Evolutionary conservation across 2,797 vertebrate species (phyloP).

Genomic region (Liasis olivaceus): DNA sequence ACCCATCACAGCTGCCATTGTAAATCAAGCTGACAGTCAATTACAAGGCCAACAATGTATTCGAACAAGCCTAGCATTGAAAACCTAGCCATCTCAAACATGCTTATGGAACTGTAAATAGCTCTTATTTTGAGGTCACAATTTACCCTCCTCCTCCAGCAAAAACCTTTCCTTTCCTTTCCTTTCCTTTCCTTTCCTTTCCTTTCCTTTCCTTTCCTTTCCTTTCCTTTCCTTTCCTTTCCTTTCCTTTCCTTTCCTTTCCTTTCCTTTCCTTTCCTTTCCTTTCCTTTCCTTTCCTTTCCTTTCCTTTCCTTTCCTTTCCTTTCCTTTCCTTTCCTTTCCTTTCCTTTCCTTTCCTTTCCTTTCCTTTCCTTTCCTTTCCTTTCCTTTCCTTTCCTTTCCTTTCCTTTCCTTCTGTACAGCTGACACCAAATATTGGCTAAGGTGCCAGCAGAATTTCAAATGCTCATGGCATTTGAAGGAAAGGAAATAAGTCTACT

Average conservation of each 20-base stretch:
- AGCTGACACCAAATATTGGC: slow-evolving; percentile 4
- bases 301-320: no score
- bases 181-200: background rate
- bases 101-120: slow-evolving; percentile 34
- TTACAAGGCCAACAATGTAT: slow-evolving; percentile 58
- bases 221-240: background rate
- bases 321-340: background rate
- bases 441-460: slow-evolving; percentile 24
- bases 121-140: slow-evolving; percentile 2
- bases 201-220: background rate
- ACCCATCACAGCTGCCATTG: slow-evolving; percentile 56
- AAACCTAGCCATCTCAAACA: slow-evolving; percentile 47
- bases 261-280: no score
- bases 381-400: background rate
- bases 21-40: slow-evolving; percentile 64
- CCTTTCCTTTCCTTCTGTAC: background rate
- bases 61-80: slow-evolving; percentile 39
- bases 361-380: no score
- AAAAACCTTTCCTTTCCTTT: slow-evolving; percentile 20
- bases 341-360: background rate
- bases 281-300: no score
- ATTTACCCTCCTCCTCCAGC: background rate
- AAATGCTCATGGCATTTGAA: background rate
- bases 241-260: background rate
- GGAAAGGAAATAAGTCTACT: slow-evolving; percentile 8